phyloP scores from a whole-genome alignment of 1,140 invertebrate species.

The Triops cancriformis region DNA sequence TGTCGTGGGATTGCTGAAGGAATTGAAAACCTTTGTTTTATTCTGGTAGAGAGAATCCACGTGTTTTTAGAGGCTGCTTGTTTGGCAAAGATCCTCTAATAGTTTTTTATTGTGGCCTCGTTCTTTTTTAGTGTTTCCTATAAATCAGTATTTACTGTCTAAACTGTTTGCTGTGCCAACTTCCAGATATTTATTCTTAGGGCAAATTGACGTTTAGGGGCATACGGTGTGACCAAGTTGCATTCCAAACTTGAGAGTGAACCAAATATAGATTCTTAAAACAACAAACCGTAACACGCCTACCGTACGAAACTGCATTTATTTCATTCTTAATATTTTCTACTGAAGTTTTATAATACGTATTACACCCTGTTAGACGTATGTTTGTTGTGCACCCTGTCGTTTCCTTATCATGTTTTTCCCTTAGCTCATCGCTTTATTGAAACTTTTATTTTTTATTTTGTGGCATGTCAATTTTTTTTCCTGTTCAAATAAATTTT shows the following conservation, averaged over 20 bases:
- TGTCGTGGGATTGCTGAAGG: background rate
- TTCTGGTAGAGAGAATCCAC: background rate
- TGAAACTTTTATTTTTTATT: too few species aligned
- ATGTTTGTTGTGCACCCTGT: too few species aligned
- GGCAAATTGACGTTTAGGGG: background rate
- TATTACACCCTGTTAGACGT: too few species aligned
- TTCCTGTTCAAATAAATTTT: too few species aligned
- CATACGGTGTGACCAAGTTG: background rate
- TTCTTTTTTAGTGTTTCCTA: background rate
- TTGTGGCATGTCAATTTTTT: too few species aligned
- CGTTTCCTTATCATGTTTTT: too few species aligned
- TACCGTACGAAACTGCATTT: too few species aligned
- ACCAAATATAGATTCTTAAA: background rate
- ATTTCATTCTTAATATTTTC: too few species aligned
- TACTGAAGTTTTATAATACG: too few species aligned
- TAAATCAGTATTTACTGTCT: constrained; percentile 1
- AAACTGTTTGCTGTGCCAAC: background rate
- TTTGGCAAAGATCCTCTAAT: background rate
- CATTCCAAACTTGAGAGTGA: background rate
- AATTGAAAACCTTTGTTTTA: background rate
- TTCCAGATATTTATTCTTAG: background rate
- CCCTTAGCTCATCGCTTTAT: too few species aligned
- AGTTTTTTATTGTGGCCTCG: background rate
- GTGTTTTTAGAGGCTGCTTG: background rate
- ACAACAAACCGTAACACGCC: background rate